Evolutionary conservation across 2,888 invertebrate genomes (phyloP).

Genomic region (Drosophila neonasuta): DNA sequence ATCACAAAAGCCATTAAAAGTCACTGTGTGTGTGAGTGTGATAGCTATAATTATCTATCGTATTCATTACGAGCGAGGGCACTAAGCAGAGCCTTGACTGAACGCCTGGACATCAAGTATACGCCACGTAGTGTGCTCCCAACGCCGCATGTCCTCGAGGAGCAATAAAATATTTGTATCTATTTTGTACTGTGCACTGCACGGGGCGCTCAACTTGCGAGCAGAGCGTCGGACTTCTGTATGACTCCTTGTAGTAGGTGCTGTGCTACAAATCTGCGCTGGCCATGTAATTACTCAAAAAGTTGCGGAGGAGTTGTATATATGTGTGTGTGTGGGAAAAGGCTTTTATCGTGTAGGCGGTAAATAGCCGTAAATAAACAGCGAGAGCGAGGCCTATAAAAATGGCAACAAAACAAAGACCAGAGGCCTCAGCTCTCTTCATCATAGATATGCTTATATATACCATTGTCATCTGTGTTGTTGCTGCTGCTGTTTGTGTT

Average conservation of each 20-base stretch:
- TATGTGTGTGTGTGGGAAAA: constrained; percentile 39
- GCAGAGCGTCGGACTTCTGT: too few relatives aligned
- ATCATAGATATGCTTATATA: constrained; percentile 18
- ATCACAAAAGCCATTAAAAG: constrained; percentile 73
- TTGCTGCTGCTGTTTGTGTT: constrained; percentile 24
- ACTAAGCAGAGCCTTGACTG: not conserved
- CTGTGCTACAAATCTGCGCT: constrained; percentile 59
- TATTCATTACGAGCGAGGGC: constrained; percentile 65
- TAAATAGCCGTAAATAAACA: constrained; percentile 73
- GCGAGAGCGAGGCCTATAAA: constrained; percentile 50
- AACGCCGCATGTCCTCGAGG: constrained; percentile 70
- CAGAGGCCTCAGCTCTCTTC: constrained; percentile 20
- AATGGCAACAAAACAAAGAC: constrained; percentile 38
- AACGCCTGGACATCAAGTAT: constrained; percentile 39
- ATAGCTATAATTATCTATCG: constrained; percentile 71
- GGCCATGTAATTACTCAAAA: constrained; percentile 77
- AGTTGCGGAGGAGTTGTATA: constrained; percentile 26
- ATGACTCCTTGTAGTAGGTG: constrained; percentile 42
- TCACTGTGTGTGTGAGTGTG: constrained; percentile 47
- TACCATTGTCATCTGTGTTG: constrained; percentile 16
- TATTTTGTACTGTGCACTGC: constrained; percentile 49
- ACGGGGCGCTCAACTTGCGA: constrained; percentile 1
- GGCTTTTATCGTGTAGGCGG: constrained; percentile 77
- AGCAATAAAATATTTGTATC: constrained; percentile 78
- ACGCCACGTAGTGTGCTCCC: constrained; percentile 42